Conservation (phyloP, 2,113 vertebrate genomes). For the Cygnus atratus region DNA sequence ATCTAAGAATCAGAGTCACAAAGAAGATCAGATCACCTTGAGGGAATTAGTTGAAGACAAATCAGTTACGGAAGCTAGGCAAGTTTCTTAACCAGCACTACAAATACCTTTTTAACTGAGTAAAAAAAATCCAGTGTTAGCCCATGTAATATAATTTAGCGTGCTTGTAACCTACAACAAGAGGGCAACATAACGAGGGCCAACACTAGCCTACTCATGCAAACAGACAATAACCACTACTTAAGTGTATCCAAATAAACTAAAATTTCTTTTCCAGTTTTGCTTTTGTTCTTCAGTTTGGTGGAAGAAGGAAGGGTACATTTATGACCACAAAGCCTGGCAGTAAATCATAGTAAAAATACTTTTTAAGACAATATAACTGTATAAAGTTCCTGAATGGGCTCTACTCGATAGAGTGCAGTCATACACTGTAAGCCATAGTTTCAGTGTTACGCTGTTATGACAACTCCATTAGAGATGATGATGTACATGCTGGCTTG, state of each 20-base stretch:
- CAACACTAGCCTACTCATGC: not conserved
- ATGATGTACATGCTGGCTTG: not conserved
- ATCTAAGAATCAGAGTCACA: not conserved
- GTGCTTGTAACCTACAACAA: not conserved
- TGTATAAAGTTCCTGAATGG: fast-evolving
- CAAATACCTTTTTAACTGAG: not conserved
- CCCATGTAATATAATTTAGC: not conserved
- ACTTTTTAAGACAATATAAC: not conserved
- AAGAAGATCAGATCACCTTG: not conserved
- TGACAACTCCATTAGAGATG: not conserved
- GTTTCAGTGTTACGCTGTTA: not conserved
- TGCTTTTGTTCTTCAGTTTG: not conserved
- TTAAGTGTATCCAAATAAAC: not conserved
- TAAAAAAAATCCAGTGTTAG: not conserved
- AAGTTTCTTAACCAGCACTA: not conserved
- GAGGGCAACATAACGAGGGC: fast-evolving
- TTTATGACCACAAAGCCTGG: not conserved
- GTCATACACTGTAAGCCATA: too few relatives aligned
- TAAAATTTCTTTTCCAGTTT: not conserved
- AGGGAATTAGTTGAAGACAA: not conserved
- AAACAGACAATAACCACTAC: not conserved
- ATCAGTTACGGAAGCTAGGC: not conserved
- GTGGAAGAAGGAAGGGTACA: not conserved
- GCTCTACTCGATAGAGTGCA: not conserved
- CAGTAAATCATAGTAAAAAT: not conserved